Base-by-base conservation (phyloP, 2,797 vertebrate species). In the Molossus molossus region DNA sequence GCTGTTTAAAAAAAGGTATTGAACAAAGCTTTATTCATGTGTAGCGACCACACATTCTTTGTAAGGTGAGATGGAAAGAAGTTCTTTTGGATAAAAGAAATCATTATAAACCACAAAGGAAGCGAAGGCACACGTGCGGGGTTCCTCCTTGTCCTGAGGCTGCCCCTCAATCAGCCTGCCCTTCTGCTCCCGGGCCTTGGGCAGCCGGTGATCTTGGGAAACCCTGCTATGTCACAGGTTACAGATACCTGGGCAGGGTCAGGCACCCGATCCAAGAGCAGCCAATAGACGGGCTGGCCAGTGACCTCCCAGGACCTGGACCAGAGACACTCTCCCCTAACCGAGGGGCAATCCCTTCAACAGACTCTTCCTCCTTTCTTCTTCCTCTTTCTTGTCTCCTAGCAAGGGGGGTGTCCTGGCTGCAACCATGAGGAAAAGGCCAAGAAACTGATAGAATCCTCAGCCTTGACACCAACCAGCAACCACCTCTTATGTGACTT, bases 121-220 rank as follows among this genome's bases (percentile, higher is more conserved):
- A 67, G 21, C 77, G 27, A 21, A 1, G 12, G n/a, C 33, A 37
- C 65, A 14, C 0, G 1, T 20, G 45, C 18, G 4, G 17, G 17
- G 37, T 17, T n/a, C 1, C 1, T 6, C 17, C n/a, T 45, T 27
- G 29, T 0, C 15, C 1, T 0, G 6, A 10, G 72, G 29, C n/a
- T 60, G 79, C 53, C 33, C 62, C 82, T 55, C 65, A 29, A 2
- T 27, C 73, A 62, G 10, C 60, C 65, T 21, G 50, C 27, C n/a
- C 55, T 11, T 55, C 33, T 58, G 60, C 58, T 77, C 58, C 53
- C 45, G 6, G 8, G 37, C 40, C 17, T 9, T 12, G 50, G 50
- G 13, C 45, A 87, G 64, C 60, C 2, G 0, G n/a, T 14, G 60
- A 9, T 50, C 70, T 62, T 8, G 12, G 21, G 33, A 48, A 70